A percentile compares a stretch with the other conserved stretches of the same genome.
phyloP scores from a whole-genome alignment of 2,888 invertebrate genomes.

The Hydraecia micacea region DNA sequence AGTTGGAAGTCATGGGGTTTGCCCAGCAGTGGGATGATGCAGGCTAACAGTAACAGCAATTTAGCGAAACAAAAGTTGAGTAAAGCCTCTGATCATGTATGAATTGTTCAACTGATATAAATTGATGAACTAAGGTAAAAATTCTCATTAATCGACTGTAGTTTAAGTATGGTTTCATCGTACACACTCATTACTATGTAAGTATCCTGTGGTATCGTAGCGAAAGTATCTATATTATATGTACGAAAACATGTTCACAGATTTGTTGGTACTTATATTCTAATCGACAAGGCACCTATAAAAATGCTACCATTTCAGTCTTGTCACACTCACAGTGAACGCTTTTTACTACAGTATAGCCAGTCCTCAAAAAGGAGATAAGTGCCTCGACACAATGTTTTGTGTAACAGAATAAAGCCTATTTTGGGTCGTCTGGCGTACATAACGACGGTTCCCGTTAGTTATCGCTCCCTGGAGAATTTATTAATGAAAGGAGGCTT shows the following conservation, averaged over 20 bases:
- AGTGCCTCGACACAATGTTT: constrained; percentile 14
- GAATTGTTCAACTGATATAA: too few species aligned
- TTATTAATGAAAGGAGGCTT: constrained; percentile 43
- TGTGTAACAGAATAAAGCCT: constrained; percentile 20
- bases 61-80: too few species aligned
- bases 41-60: not conserved
- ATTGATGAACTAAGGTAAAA: too few species aligned
- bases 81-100: too few species aligned
- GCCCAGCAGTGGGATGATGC: not conserved
- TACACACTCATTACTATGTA: not conserved
- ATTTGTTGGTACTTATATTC: not conserved
- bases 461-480: constrained; percentile 30
- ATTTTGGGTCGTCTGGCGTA: not conserved
- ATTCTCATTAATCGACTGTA: too few species aligned
- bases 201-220: not conserved
- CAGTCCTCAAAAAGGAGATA: constrained; percentile 2
- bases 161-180: too few species aligned
- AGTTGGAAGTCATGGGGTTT: too few species aligned
- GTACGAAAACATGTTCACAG: not conserved
- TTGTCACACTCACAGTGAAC: not conserved
- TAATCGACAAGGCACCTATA: not conserved
- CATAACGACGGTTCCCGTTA: constrained; percentile 9
- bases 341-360: not conserved
- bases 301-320: not conserved
- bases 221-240: not conserved